Base-by-base conservation (phyloP, 1,140 invertebrate species). In the Hylyphantes graminicola region DNA sequence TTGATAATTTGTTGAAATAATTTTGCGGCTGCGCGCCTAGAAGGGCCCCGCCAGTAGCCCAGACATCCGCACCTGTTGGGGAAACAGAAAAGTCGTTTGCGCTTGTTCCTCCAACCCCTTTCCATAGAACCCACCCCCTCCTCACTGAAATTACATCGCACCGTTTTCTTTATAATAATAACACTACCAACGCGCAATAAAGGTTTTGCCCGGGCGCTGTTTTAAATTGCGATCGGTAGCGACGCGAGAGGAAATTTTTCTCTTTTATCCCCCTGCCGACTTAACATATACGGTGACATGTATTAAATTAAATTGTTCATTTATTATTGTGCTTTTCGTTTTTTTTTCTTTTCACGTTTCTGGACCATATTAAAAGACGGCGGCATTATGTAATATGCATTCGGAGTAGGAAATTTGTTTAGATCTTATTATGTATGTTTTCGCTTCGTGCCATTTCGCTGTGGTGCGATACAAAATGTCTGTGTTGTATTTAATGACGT, bases 1-100 rank as follows among this genome's bases (percentile, higher is more conserved):
- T 81, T 81, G 79, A 81, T 81, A 81, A 81, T 81, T 81, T 81
- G 79, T 81, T 73, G 79, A 81, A 81, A 81, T 81, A 81, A 81
- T 81, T 81, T 73, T 81, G 79, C 64, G 79, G 79, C 55, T 57
- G 55, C 13, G 17, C 76, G 57, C 51, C 17, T n/a, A 35, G 61
- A 12, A 53, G 15, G 50, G 15, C 17, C n/a, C 17, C 50, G 61
- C 55, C 19, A 48, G 48, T 76, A 76, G 76, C 48, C 48, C 67
- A 81, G 79, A 67, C 79, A 81, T 35, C 48, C 48, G 79, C 79
- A 81, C 79, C 79, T 81, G 79, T 81, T 81, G 21, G 64, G 68
- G 68, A 12, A 35, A 35, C 35, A 76, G 74, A 59, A 80, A 80
- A 80, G 77, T 80, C 77, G 77, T 80, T 80, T 81, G 79, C 67